Evolutionary conservation across 2,113 vertebrate genomes (phyloP).

Genomic region (Eudorcas thomsonii): DNA sequence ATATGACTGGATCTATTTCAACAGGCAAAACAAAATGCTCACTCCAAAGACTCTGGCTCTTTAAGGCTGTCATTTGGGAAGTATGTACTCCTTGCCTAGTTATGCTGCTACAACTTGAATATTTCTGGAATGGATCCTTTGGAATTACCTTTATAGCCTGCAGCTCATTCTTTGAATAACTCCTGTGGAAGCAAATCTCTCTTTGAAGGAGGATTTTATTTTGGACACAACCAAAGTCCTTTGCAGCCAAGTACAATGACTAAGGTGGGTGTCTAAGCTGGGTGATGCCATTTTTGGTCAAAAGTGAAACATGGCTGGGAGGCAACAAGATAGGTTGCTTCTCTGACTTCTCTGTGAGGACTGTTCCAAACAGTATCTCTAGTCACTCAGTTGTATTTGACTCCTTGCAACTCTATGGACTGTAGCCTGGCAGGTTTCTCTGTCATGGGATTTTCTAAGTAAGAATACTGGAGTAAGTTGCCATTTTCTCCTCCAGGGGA

Average conservation of each 20-base stretch:
- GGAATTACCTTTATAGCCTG: constrained; percentile 8
- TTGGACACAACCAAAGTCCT: not conserved
- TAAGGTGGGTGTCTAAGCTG: not conserved
- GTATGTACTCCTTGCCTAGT: not conserved
- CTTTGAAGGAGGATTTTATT: constrained; percentile 35
- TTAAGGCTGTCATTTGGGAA: not conserved
- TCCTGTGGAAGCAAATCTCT: not conserved
- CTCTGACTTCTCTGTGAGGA: not conserved
- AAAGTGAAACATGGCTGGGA: constrained; percentile 8
- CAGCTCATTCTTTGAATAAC: constrained; percentile 48
- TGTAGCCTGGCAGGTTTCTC: not conserved
- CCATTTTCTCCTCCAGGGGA: not conserved
- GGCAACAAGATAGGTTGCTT: not conserved
- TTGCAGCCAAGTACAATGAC: constrained; percentile 9
- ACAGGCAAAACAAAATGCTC: not conserved
- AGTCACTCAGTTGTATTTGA: not conserved
- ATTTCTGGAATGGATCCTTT: not conserved
- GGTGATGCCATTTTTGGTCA: constrained; percentile 47
- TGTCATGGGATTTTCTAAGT: not conserved
- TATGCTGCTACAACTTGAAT: not conserved
- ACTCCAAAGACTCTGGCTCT: not conserved
- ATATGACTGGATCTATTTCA: not conserved
- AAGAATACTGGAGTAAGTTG: not conserved
- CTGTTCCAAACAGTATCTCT: not conserved
- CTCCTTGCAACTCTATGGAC: not conserved